Base-by-base conservation (phyloP, 2,113 vertebrate genomes). In the Oxyruncus cristatus region DNA sequence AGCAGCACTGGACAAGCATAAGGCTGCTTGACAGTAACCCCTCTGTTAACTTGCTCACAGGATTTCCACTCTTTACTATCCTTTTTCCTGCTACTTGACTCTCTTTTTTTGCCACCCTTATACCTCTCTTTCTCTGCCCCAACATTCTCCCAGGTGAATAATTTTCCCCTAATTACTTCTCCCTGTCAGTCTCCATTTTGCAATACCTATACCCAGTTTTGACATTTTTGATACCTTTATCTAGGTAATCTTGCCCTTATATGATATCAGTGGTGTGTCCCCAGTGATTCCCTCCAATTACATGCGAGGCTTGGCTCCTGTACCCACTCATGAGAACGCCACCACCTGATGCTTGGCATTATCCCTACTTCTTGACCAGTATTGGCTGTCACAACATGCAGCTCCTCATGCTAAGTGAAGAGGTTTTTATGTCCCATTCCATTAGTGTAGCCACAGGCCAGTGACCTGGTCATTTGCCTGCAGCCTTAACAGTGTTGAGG, bases 341-440 rank as follows among this genome's bases (percentile, higher is more conserved):
- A 44, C 7, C 7, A 22, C 22, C 21, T 32, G 18, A 37, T 28
- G 35, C 37, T 79, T 3, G 5, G 32, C 1, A 3, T 22, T 46
- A 12, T n/a, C 22, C 22, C 16, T 24, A 4, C 9, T 9, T 67
- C 35, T 55, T 56, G 21, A 18, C 27, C 1, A 0, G 8, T 41
- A 2, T 6, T 67, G n/a, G 7, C 47, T 89, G 35, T 23, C 32
- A 16, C 15, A 14, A 52, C 11, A 24, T 39, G 28, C 33, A 52
- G 5, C 17, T 59, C 6, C 5, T 75, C 19, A 17, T 30, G 42
- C 11, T 16, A 46, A 63, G 11, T 27, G 14, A 20, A 73, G 44
- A 65, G 23, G 6, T n/a, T 65, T 84, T 72, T 0, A 0, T 50
- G 27, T n/a, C 20, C 46, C 4, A 9, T 28, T 75, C 24, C 0